Evolutionary conservation across 2,888 invertebrate species (phyloP), one percentile per base, ranked within the genome.

Genomic region (Erebia epiphron): DNA sequence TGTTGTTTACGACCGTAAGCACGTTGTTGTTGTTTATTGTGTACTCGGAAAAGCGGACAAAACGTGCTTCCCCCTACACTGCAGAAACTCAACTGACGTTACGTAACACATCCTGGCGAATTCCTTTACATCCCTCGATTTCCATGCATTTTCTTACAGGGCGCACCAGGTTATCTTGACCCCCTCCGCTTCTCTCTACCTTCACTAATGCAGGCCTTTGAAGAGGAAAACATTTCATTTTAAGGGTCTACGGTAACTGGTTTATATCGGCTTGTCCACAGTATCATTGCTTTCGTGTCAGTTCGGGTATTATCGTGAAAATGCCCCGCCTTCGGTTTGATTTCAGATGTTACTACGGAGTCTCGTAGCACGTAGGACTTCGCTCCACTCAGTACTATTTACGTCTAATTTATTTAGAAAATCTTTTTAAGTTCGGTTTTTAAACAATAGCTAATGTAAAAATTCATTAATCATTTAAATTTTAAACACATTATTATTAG

Each of bases 11-110:
- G 92, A 82, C 80, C 79, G 78, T 84, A 90, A 90, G 89, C 88
- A 92, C 86, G 91, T 86, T 92, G 91, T 91, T 92, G 91, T 91
- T 92, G 85, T 92, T 92, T 92, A 91, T 91, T 79, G 87, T 86
- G 80, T 82, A 74, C 79, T 70, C 71, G 72, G 66, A 71, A 70
- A 61, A 75, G 70, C 77, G 70, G 76, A 69, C 74, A 71, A 73
- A 76, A 84, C 92, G 90, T 88, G 83, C 86, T 78, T 76, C 80
- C 84, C 69, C 78, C 77, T 77, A 77, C 80, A 81, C 82, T 78
- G 83, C 79, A 83, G 79, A 82, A 81, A 83, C 85, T 80, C 83
- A 82, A 94, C 93, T 94, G 88, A 79, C 77, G 84, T 93, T 92
- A 92, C 91, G 92, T 92, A 92, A 92, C 83, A 78, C 79, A 83